A percentile compares a stretch with the other conserved stretches of the same genome.
phyloP scores from a whole-genome alignment of 2,113 vertebrate genomes.

The Tetraodon nigroviridis region DNA sequence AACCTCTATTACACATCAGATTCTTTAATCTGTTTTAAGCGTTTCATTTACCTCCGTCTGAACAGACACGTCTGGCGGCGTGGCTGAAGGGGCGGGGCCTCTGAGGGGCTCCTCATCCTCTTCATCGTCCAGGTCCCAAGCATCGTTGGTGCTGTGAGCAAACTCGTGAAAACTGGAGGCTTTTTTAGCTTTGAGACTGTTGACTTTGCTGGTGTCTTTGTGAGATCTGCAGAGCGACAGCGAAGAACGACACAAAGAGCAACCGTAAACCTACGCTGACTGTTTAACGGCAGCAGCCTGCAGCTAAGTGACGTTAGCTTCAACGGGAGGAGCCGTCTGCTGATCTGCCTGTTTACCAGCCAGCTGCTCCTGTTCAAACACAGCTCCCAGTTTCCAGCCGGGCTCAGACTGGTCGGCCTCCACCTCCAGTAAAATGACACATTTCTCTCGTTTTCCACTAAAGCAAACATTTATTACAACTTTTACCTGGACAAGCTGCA shows the following conservation, averaged over 20 bases:
- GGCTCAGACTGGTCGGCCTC: no score
- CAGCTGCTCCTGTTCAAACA: no score
- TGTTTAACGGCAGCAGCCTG: no score
- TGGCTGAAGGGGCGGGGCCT: constrained; percentile 22
- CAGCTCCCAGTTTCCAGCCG: no score
- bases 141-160: constrained; percentile 90
- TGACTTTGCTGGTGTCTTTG: constrained; percentile 82
- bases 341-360: no score
- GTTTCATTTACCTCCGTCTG: constrained; percentile 64
- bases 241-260: background rate
- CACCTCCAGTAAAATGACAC: background rate
- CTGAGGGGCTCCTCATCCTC: constrained; percentile 77
- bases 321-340: no score
- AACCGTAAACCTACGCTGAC: background rate
- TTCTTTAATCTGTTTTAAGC: background rate
- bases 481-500: no score
- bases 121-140: constrained; percentile 92
- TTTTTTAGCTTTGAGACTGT: constrained; percentile 85
- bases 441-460: background rate
- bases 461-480: background rate
- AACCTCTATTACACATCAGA: background rate
- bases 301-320: no score
- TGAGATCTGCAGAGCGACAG: constrained; percentile 74
- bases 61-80: constrained; percentile 59
- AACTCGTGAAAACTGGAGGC: constrained; percentile 93